Base-by-base conservation (phyloP, 2,113 vertebrate species). In the Epinephelus cyanopodus region DNA sequence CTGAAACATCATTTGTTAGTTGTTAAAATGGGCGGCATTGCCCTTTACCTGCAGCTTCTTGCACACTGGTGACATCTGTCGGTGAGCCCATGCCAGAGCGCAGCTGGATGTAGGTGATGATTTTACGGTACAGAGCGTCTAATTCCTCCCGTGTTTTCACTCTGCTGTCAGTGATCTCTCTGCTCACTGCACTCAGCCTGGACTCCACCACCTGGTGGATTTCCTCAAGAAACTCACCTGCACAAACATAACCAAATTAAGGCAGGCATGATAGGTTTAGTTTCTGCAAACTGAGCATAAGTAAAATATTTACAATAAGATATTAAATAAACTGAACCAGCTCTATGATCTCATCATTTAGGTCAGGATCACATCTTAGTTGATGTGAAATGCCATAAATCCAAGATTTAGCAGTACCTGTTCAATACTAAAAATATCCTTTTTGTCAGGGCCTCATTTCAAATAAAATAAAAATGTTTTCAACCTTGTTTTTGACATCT, bases 191-290 rank as follows among this genome's bases (percentile, higher is more conserved):
- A 56, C 89, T 88, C 89, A 99, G 88, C 76, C 90, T 95, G 25
- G 92, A 94, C 68, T 96, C 95, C 74, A 96, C 14, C 62, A 95
- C 70, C 14, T 39, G 92, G 64, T 93, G 95, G 84, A 97, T 95
- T 66, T 97, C 96, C 17, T 94, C 87, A 2, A 97, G 90, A 79
- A 98, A 96, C 83, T 98, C 97, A 42, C 88, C 98, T 97, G 85
- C 19, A 75, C 27, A 69, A 13, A 71, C 42, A 65, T 29, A 29
- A 29, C 29, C 29, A 29, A 29, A 29, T 29, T 3, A 29, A 29
- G 29, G 29, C 29, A 29, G 5, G 29, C 29, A 29, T 29, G 29
- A 29, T 3, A 29, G 29, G 29, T 29, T 29, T 29, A 29, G 29
- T 29, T 3, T 5, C 29, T 29, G 29, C 29, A 29, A 29, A 29